Base-by-base conservation (phyloP, 2,113 vertebrate species). In the Perognathus longimembris region DNA sequence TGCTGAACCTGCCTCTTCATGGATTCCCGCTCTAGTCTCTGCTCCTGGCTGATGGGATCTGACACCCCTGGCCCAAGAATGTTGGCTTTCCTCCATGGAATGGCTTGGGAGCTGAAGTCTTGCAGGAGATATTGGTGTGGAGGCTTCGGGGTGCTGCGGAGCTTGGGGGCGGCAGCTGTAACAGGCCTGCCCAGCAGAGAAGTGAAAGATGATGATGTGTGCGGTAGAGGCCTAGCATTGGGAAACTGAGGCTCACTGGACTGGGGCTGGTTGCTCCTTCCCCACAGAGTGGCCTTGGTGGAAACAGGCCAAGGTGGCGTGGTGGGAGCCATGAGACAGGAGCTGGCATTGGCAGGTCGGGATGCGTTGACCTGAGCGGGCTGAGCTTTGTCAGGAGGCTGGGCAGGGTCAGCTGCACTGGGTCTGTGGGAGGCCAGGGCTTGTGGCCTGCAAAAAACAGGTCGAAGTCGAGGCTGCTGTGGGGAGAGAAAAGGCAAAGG, bases 21-120 rank as follows among this genome's bases (percentile, higher is more conserved):
- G 59, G 59, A 21, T 26, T 61, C 22, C 0, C 59, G 22, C 59
- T 61, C 59, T 61, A 22, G 59, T 22, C 59, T 21, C 59, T 61
- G 59, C 22, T 95, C 81, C 0, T 77, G 0, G 6, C 91, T 81
- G 84, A 97, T 94, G 42, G 95, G 93, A 6, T 8, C 87, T 2
- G 96, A 97, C 70, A 93, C 71, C 0, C 92, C 85, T 24, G 91
- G 64, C 26, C 28, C 64, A 66, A 30, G 64, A 30, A 66, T 11
- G 12, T 66, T 8, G 10, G 64, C 7, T 57, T 57, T 20, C 21
- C 91, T 36, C 90, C 93, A 93, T 15, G 94, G 91, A 24, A 73
- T 64, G 7, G 57, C 74, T 38, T 96, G 85, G 20, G 2, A 10
- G 57, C 36, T 0, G 22, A 92, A 95, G 59, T 92, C 96, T 66